phyloP scores from a whole-genome alignment of 2,797 vertebrate genomes.

The Schizopygopsis pylzovi region DNA sequence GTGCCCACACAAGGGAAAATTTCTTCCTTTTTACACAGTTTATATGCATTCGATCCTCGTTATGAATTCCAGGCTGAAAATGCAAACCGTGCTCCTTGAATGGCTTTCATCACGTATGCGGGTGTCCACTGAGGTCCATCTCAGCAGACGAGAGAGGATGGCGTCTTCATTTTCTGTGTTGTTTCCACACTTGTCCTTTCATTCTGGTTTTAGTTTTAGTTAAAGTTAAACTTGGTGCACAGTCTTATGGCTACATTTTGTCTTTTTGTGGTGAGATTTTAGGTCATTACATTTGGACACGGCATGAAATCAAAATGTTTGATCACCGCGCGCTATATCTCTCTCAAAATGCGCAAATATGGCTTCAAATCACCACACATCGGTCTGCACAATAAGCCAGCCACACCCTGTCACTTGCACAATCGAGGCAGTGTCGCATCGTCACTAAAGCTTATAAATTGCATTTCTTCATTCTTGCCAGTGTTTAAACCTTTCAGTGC shows the following conservation, averaged over 20 bases:
- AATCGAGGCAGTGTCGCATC: too few relatives aligned
- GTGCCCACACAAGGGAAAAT: constrained; percentile 49
- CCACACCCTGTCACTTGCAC: too few relatives aligned
- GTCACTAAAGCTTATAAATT: too few relatives aligned
- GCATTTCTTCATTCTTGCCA: too few relatives aligned
- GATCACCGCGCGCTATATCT: too few relatives aligned
- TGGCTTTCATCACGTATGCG: constrained; percentile 38
- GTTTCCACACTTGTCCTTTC: background rate
- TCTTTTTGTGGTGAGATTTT: background rate
- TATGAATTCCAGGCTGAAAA: constrained; percentile 53
- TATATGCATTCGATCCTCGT: constrained; percentile 54
- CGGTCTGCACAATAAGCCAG: too few relatives aligned
- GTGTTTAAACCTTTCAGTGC: too few relatives aligned
- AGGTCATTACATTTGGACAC: background rate
- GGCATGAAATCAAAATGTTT: background rate
- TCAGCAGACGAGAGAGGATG: background rate
- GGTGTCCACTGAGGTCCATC: constrained; percentile 8
- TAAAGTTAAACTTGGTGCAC: background rate
- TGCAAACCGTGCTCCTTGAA: constrained; percentile 42
- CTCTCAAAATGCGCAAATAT: too few relatives aligned
- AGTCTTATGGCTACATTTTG: background rate
- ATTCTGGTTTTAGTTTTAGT: constrained; percentile 1
- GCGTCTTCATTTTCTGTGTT: background rate
- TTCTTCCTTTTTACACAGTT: constrained; percentile 47
- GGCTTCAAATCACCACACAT: too few relatives aligned